Percentiles rank a stretch among this genome's conserved stretches.
Evolutionary conservation across 2,888 invertebrate genomes (phyloP).

Genomic region (Leptinotarsa juncta): DNA sequence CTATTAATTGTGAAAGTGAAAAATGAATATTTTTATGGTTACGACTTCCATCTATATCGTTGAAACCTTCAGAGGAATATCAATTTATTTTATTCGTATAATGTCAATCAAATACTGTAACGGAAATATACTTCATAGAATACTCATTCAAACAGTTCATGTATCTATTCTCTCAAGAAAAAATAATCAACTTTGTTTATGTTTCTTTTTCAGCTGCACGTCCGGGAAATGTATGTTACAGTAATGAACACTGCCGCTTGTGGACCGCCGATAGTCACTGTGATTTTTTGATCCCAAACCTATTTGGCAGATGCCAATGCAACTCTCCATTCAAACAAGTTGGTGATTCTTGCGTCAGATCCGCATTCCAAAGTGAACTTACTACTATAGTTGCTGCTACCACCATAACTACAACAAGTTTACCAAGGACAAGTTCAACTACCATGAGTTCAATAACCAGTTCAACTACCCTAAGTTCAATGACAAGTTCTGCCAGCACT

Average conservation of each 20-base stretch:
- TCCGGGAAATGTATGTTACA: constrained; percentile 89
- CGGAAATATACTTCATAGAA: background rate
- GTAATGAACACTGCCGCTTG: constrained; percentile 88
- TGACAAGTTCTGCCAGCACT: constrained; percentile 56
- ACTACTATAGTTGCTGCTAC: constrained; percentile 54
- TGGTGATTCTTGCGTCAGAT: constrained; percentile 74
- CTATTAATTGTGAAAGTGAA: too few relatives aligned
- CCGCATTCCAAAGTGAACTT: constrained; percentile 62
- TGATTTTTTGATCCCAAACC: constrained; percentile 88
- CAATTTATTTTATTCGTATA: too few relatives aligned
- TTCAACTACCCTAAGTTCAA: background rate
- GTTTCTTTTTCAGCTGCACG: constrained; percentile 78
- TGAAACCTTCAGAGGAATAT: too few relatives aligned
- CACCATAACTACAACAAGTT: constrained; percentile 55
- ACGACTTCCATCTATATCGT: too few relatives aligned
- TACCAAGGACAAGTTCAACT: constrained; percentile 40
- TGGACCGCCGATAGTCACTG: constrained; percentile 88
- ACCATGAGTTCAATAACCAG: constrained; percentile 44
- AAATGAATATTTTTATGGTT: too few relatives aligned
- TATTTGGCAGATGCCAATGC: constrained; percentile 90
- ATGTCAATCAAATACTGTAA: background rate
- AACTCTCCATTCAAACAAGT: constrained; percentile 74
- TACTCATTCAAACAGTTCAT: too few relatives aligned
- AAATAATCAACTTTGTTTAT: background rate
- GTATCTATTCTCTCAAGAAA: too few relatives aligned